Percentiles rank a stretch among this genome's conserved stretches.
These are phyloP conservation scores for Drosophila sproati DNA, from an alignment of 1,140 invertebrate genomes.

Conservation along the genomic window DNA sequence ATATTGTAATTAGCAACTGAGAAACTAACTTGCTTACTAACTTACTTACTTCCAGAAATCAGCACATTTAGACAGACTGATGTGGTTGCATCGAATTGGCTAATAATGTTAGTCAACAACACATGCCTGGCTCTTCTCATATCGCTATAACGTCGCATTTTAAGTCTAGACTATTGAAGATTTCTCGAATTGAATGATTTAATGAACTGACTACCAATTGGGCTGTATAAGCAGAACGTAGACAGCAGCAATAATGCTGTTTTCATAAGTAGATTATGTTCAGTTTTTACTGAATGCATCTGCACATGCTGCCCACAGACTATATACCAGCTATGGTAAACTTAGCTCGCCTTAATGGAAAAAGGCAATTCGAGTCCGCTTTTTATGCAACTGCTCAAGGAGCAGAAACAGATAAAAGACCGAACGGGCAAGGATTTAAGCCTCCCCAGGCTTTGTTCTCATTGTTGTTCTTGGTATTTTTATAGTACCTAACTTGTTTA, in stretches of 20 bases:
- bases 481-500: not conserved
- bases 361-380: constrained; percentile 32
- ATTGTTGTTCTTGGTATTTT: constrained; percentile 12
- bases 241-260: not conserved
- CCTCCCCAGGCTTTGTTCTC: not conserved
- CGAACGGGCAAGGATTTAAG: constrained; percentile 31
- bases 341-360: constrained; percentile 11
- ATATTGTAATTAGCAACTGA: too few species aligned
- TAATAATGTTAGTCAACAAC: too few species aligned
- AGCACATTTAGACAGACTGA: too few species aligned
- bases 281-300: not conserved
- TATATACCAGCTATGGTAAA: constrained; percentile 8
- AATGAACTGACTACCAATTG: not conserved
- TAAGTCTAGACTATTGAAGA: not conserved
- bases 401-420: not conserved
- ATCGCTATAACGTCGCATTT: not conserved
- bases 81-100: too few species aligned
- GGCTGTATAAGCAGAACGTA: not conserved
- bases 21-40: too few species aligned
- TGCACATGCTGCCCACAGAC: not conserved
- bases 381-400: constrained; percentile 14
- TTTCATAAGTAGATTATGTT: not conserved
- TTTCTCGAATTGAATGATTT: not conserved
- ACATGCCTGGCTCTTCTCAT: not conserved
- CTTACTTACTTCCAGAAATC: too few species aligned